phyloP scores from a whole-genome alignment of 2,113 vertebrate species.

The Zosterops japonicus region DNA sequence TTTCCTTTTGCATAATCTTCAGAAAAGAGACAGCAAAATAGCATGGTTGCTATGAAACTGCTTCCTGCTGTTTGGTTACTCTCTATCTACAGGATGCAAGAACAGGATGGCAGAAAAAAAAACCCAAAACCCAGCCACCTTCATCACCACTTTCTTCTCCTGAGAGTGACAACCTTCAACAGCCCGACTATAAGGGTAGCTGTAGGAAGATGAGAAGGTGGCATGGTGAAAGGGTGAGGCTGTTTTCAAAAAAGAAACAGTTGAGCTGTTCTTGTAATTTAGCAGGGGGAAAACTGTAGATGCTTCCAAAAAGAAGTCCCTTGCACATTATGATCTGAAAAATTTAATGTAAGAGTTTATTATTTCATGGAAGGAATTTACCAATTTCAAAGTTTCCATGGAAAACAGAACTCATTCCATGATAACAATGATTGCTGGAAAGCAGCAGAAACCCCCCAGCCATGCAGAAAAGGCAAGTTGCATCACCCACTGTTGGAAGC shows the following conservation, averaged over 20 bases:
- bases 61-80: slow-evolving; percentile 15
- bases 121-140: neutral
- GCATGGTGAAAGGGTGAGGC: neutral
- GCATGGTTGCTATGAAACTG: slow-evolving; percentile 32
- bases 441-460: neutral
- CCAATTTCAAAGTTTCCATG: neutral
- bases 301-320: neutral
- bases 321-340: neutral
- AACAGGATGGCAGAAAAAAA: neutral
- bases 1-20: neutral
- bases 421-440: neutral
- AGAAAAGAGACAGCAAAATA: neutral
- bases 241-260: neutral
- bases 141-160: neutral
- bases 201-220: neutral
- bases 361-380: neutral
- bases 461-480: neutral
- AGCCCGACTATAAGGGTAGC: neutral
- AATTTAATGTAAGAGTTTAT: neutral
- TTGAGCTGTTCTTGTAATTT: neutral
- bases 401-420: neutral
- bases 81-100: slow-evolving; percentile 19
- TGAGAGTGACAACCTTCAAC: neutral
- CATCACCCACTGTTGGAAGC: neutral
- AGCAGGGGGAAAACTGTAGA: neutral